Conservation (phyloP, 2,113 vertebrate genomes). For the Petrocephalus microphthalmus region DNA sequence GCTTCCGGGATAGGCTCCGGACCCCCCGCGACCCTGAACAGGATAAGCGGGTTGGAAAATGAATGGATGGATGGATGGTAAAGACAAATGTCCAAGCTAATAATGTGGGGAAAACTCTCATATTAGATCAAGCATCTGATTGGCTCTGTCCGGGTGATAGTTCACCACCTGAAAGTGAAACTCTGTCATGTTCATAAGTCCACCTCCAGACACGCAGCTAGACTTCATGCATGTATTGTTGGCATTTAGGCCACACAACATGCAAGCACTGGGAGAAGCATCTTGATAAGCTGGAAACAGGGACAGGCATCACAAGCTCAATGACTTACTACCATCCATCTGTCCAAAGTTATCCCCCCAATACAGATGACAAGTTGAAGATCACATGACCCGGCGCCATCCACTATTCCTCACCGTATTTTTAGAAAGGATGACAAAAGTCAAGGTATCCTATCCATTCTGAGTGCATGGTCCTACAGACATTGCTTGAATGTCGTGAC, state of each 20-base stretch:
- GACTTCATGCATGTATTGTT: neutral
- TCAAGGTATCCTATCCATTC: neutral
- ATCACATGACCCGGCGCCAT: neutral
- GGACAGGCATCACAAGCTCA: neutral
- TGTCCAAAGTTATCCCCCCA: neutral
- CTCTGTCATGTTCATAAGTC: neutral
- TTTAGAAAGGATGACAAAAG: conserved; percentile 1
- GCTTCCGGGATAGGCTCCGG: too few relatives aligned
- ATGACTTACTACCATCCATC: neutral
- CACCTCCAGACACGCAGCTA: neutral
- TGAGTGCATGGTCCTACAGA: neutral
- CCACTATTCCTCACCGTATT: neutral
- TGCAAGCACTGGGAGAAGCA: neutral
- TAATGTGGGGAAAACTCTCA: neutral
- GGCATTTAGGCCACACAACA: neutral
- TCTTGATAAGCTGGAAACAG: neutral
- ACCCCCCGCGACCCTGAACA: too few relatives aligned
- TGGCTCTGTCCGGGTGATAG: neutral
- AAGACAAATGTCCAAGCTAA: neutral
- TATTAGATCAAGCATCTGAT: neutral
- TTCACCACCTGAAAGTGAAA: neutral
- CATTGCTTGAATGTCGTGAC: neutral
- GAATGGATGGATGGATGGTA: too few relatives aligned
- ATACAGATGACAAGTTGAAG: neutral
- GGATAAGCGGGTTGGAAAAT: too few relatives aligned